Evolutionary conservation across 2,113 vertebrate genomes (phyloP), one percentile per base, ranked within the genome.

Genomic region (Cairina moschata): DNA sequence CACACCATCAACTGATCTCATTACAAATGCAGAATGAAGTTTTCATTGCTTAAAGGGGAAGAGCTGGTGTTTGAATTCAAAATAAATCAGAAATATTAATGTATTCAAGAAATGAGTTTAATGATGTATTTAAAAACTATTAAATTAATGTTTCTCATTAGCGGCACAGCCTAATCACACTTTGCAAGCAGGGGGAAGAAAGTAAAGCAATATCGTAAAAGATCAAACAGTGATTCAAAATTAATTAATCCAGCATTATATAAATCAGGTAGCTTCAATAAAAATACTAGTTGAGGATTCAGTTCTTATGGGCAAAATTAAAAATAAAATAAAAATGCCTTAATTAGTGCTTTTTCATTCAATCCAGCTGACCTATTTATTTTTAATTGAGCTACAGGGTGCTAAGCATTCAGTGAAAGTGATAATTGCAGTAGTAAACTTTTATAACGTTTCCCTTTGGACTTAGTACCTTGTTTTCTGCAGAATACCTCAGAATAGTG

Each of bases 211-310:
- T 96, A 97, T 91, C 32, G 2, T 95, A 59, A 96, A 95, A 96
- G 91, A 97, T 97, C 95, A 97, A 97, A 96, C 85, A 91, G 71
- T 85, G 86, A 95, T 96, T 96, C 85, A 88, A 93, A 97, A 97
- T 93, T 87, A 95, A 96, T 97, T 94, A 97, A 96, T 96, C 80
- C 79, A 76, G 88, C 93, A 14, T 88, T 77, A 65, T 86, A 93
- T 90, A 91, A 93, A 88, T 86, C 79, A 96, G 86, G 59, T 84
- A 86, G 48, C 66, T 73, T 74, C 84, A 82, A 83, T 83, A 92
- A 92, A 96, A 71, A 81, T 11, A 74, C 72, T 34, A 40, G 67
- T 83, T 91, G 68, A 29, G 25, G 78, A 31, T 90, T 77, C 50
- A 54, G 81, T 17, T 86, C 94, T 87, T 86, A 73, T 21, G 83